phyloP scores from a whole-genome alignment of 2,888 invertebrate species.

The Coelogynopora nodosa region DNA sequence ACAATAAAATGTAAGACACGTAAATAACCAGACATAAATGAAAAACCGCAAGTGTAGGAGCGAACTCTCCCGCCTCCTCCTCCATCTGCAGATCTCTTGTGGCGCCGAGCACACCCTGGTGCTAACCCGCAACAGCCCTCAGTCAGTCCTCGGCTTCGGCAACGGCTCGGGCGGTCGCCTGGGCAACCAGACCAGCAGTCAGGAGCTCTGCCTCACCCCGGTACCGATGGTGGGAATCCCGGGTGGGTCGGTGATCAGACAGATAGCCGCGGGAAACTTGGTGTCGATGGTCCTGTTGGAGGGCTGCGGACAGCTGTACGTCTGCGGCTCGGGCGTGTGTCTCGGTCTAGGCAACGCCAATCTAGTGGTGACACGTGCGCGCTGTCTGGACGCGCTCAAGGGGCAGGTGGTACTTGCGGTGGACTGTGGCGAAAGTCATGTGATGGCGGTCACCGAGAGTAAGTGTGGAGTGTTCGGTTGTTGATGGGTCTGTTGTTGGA shows the following conservation, averaged over 20 bases:
- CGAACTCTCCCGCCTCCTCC: background rate
- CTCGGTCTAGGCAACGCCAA: background rate
- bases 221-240: background rate
- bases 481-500: background rate
- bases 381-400: background rate
- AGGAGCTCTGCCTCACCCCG: background rate
- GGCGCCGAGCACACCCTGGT: slow-evolving; percentile 25
- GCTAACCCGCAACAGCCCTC: background rate
- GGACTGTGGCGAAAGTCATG: background rate
- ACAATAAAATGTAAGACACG: too few relatives aligned
- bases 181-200: background rate
- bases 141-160: background rate
- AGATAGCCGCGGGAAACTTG: background rate
- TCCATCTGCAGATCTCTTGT: background rate
- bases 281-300: background rate
- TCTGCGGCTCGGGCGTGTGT: background rate
- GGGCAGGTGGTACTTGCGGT: background rate
- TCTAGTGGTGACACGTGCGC: background rate
- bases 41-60: too few relatives aligned
- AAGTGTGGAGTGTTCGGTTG: background rate
- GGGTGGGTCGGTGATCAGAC: background rate
- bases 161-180: background rate
- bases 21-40: too few relatives aligned
- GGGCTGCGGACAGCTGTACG: background rate
- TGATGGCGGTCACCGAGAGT: background rate